Base-by-base conservation (phyloP, 2,888 invertebrate species). In the Drosophila mulleri region DNA sequence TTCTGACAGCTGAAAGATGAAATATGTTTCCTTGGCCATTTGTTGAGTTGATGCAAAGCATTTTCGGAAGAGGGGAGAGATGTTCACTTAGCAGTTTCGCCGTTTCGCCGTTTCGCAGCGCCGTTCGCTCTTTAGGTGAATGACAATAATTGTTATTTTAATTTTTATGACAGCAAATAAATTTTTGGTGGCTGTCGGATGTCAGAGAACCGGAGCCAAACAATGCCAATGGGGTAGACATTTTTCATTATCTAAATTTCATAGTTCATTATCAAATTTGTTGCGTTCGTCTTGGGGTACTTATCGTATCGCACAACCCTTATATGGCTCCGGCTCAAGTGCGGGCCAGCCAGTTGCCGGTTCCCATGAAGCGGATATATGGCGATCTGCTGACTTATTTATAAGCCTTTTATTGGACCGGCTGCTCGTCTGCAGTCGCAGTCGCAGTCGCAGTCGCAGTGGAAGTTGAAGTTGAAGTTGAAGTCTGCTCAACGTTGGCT, bases 211-310 rank as follows among this genome's bases (percentile, higher is more conserved):
- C 65, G 70, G 44, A 63, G 59, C 50, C 26, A 26, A 41, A 44
- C 35, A 60, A 47, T 66, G 57, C 63, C 58, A 42, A 64, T 50
- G 65, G 85, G 67, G 67, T 42, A 66, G 65, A 70, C 53, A 32
- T 60, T 53, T 53, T 56, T 61, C 39, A 53, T 56, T 66, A 66
- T 54, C 45, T 52, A 78, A 82, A 86, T 90, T 85, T 90, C 78
- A 85, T 90, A 85, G 83, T 80, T 84, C 80, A 83, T 90, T 91
- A 89, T 92, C 91, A 83, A 91, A 91, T 91, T 92, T 91, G 91
- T 91, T 91, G 91, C 91, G 83, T 83, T 83, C 84, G 87, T 72
- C 67, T 78, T 64, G 67, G 69, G 83, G 85, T 79, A 80, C 59
- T 71, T 42, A 52, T 59, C 44, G 29, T 5, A n/a, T n/a, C 41